Conservation (phyloP, 2,113 vertebrate species). For the Pelusios castaneus region DNA sequence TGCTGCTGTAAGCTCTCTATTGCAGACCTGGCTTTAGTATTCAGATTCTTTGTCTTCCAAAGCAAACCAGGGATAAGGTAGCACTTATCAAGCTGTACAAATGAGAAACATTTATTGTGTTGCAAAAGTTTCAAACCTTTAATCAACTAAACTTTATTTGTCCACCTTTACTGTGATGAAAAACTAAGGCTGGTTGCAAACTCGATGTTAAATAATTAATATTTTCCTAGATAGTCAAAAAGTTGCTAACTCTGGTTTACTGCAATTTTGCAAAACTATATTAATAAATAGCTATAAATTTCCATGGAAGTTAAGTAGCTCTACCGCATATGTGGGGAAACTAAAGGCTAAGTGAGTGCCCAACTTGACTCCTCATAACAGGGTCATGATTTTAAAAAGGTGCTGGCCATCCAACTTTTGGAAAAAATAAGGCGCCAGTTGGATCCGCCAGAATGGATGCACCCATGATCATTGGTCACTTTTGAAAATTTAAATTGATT, state of each 20-base stretch:
- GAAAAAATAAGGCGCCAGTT: too few species aligned
- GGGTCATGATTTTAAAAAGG: background rate
- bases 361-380: background rate
- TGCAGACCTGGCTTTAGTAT: background rate
- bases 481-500: background rate
- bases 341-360: background rate
- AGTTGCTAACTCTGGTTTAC: background rate
- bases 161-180: background rate
- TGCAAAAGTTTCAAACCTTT: too few species aligned
- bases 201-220: background rate
- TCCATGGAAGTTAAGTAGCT: background rate
- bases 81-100: background rate
- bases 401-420: background rate
- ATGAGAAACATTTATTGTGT: background rate
- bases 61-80: background rate
- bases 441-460: too few species aligned
- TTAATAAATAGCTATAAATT: background rate
- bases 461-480: too few species aligned
- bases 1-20: too few species aligned
- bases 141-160: background rate
- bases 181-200: background rate
- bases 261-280: background rate
- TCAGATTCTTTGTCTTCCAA: background rate
- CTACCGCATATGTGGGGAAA: background rate
- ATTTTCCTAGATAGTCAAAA: background rate